Evolutionary conservation across 2,797 vertebrate genomes (phyloP), one percentile per base, ranked within the genome.

Genomic region (Gila robusta): DNA sequence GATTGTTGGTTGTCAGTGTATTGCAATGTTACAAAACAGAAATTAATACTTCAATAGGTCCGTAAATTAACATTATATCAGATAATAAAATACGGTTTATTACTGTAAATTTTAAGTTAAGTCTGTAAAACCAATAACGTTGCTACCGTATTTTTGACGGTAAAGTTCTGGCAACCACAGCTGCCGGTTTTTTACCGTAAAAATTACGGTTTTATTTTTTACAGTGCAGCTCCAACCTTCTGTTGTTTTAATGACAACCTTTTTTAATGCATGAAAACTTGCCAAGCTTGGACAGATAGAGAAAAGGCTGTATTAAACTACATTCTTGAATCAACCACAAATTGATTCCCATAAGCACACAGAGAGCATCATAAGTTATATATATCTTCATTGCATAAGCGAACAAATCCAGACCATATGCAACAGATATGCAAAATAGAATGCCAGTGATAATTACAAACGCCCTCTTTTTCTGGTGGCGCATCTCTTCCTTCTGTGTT

Each of bases 391-490:
- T 47, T 21, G 19, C 23, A 6, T 8, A 69, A 70, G n/a, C 0
- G 0, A 70, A 16, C 28, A 81, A 0, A 54, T 81, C 79, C 10
- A 52, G 5, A 5, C 26, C n/a, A 35, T 81, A 81, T 47, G 62
- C 2, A 44, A 62, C 1, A 26, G 80, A 62, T 41, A 83, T 70
- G 47, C 76, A 44, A 37, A 83, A 14, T 35, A 87, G 79, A 35
- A 70, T 80, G 9, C 82, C 21, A 19, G 67, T 72, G 62, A 90
- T 82, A 1, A 62, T 88, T 14, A 6, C 47, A 80, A 88, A 84
- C 12, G 85, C 82, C 41, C 69, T 88, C 10, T 70, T 73, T 70
- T 90, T 90, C 76, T 83, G 47, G 16, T 5, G 32, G 66, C 86
- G 81, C 85, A 77, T 87, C 19, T 59, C 70, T 41, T 74, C 83